A percentile compares a stretch with the other conserved stretches of the same genome.
phyloP scores from a whole-genome alignment of 2,797 vertebrate genomes.

The Distichodus sexfasciatus region DNA sequence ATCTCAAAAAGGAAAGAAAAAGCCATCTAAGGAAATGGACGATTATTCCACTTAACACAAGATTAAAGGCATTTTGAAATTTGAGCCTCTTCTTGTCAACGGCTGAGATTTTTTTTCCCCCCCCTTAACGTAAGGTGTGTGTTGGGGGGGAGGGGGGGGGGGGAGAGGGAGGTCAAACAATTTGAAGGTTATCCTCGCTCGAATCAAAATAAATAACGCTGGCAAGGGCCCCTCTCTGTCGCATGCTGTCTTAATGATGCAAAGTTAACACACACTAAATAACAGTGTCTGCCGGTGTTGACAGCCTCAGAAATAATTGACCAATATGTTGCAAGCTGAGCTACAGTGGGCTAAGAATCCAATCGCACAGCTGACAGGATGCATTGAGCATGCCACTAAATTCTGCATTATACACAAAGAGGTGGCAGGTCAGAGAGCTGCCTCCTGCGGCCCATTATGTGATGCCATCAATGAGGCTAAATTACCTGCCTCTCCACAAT shows the following conservation, averaged over 20 bases:
- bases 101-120: conserved; percentile 64
- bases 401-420: conserved; percentile 81
- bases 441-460: conserved; percentile 75
- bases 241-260: conserved; percentile 78
- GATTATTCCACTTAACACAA: conserved; percentile 18
- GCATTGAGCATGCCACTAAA: conserved; percentile 79
- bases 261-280: conserved; percentile 84
- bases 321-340: conserved; percentile 79
- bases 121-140: conserved; percentile 60
- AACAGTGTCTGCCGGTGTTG: conserved; percentile 76
- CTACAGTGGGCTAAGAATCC: conserved; percentile 79
- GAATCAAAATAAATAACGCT: conserved; percentile 78
- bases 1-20: conserved; percentile 11
- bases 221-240: conserved; percentile 74
- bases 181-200: conserved; percentile 71
- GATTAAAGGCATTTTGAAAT: conserved; percentile 31
- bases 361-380: conserved; percentile 80
- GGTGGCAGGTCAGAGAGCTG: conserved; percentile 79
- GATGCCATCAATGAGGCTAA: conserved; percentile 76
- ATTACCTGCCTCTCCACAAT: conserved; percentile 76
- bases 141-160: conserved; percentile 48
- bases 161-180: conserved; percentile 67
- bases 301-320: conserved; percentile 86
- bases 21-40: conserved; percentile 13
- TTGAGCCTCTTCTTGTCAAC: conserved; percentile 57